phyloP scores from a whole-genome alignment of 2,113 vertebrate species.

The Falco punctatus region DNA sequence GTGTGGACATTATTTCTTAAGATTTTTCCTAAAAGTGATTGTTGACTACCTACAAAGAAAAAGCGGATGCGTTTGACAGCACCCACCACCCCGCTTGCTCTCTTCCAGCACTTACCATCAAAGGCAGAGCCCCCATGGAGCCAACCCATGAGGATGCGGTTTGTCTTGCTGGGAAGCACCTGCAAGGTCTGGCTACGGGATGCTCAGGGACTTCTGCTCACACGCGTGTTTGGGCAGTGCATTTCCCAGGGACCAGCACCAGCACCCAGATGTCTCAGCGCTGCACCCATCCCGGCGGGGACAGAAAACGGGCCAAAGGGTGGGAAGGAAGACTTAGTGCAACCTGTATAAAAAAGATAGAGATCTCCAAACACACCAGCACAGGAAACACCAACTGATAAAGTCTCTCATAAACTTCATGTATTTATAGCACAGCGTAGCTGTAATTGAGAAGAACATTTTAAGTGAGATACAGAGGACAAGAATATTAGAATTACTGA shows the following conservation, averaged over 20 bases:
- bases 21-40: background rate
- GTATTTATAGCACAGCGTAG: background rate
- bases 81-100: background rate
- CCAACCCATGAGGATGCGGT: background rate
- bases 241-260: accelerated
- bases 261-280: accelerated
- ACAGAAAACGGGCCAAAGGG: background rate
- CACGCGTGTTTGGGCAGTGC: accelerated
- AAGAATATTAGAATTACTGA: background rate
- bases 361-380: background rate
- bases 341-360: background rate
- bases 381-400: background rate
- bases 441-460: background rate
- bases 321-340: background rate
- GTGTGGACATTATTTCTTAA: background rate
- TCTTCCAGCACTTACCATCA: background rate
- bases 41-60: background rate
- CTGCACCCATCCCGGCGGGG: background rate
- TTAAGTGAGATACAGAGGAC: background rate
- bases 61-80: background rate
- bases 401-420: background rate
- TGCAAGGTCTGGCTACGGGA: background rate
- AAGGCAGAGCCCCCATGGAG: background rate
- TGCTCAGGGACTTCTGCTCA: background rate
- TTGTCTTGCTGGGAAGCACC: background rate